phyloP scores from a whole-genome alignment of 2,113 vertebrate species.

The Erythrocebus patas region DNA sequence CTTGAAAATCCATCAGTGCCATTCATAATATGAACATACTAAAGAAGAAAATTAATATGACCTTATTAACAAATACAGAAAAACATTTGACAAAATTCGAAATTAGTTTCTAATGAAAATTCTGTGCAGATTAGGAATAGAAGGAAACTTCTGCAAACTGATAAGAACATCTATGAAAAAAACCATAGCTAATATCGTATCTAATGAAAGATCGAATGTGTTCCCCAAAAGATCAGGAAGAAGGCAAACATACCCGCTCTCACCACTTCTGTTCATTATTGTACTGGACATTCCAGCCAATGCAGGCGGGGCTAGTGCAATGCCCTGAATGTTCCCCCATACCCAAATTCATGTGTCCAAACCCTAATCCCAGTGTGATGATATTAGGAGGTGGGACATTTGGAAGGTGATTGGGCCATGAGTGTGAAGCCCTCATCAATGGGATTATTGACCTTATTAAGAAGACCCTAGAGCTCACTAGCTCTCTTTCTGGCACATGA shows the following conservation, averaged over 20 bases:
- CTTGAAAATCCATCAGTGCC: not conserved
- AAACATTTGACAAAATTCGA: not conserved
- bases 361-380: not conserved
- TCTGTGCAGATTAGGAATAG: not conserved
- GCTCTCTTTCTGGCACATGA: not conserved
- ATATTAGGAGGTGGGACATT: not conserved
- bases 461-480: not conserved
- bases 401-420: not conserved
- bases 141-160: not conserved
- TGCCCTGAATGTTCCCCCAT: not conserved
- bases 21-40: not conserved
- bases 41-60: not conserved
- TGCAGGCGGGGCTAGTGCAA: not conserved
- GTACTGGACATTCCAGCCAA: not conserved
- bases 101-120: not conserved
- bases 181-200: not conserved
- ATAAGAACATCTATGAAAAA: not conserved
- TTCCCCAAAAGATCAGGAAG: not conserved
- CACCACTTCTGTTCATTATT: not conserved
- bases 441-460: not conserved
- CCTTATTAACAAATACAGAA: not conserved
- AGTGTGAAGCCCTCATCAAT: not conserved
- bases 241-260: not conserved
- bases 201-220: fast-evolving
- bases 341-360: not conserved